These are phyloP conservation scores for Merops nubicus DNA, from an alignment of 2,113 vertebrate genomes.

Conservation along the genomic window DNA sequence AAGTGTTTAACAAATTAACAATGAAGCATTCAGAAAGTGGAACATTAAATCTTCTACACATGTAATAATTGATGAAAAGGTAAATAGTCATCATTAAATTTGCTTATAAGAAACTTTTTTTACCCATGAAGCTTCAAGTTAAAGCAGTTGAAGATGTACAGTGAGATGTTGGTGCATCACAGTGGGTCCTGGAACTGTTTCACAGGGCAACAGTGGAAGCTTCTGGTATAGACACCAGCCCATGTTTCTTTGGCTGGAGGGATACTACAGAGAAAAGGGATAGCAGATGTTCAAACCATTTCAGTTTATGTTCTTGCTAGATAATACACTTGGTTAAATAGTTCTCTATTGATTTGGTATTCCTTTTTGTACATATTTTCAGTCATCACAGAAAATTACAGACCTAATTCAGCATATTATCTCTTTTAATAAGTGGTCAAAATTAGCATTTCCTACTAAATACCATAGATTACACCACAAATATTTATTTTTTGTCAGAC, in stretches of 20 bases:
- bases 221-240: not conserved
- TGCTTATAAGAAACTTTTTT: not conserved
- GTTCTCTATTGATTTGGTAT: not conserved
- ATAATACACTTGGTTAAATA: not conserved
- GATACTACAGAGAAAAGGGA: not conserved
- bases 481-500: not conserved
- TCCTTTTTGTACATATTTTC: not conserved
- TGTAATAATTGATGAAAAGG: not conserved
- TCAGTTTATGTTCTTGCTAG: not conserved
- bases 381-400: not conserved
- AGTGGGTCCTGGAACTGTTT: fast-evolving
- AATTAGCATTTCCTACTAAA: not conserved
- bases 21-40: not conserved
- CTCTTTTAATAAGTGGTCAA: not conserved
- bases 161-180: not conserved
- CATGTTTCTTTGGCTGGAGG: not conserved
- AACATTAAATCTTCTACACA: not conserved
- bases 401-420: not conserved
- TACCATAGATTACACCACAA: not conserved
- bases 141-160: not conserved
- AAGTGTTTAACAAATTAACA: not conserved
- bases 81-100: not conserved
- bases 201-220: not conserved
- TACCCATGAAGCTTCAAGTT: not conserved
- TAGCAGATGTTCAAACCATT: not conserved